Base-by-base conservation (phyloP, 2,113 vertebrate genomes). In the Pelodiscus sinensis region DNA sequence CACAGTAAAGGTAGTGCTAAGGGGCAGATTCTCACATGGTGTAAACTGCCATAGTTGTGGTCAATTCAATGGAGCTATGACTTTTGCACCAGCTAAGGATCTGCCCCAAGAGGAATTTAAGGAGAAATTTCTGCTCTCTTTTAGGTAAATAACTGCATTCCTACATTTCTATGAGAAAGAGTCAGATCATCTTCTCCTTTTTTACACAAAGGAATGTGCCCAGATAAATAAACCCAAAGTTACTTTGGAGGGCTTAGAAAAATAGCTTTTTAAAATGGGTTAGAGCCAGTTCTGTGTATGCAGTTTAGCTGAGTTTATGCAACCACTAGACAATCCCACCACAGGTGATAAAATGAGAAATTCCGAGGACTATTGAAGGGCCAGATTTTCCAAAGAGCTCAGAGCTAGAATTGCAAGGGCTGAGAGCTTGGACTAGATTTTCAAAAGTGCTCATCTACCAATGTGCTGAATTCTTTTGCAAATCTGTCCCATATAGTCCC, bases 321-420 rank as follows among this genome's bases (percentile, higher is more conserved):
- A 1, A 57, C 89, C 51, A 38, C 82, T 16, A 84, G 87, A 91
- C 92, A 89, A 50, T 0, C 3, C 51, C 3, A 50, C 80, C 92
- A 87, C 89, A 88, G 94, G 84, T 94, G 92, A 89, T 81, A 95
- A 93, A 97, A 94, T 80, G 95, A 97, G 93, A 82, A 96, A 95
- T 97, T 94, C 95, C 52, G 92, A 96, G 83, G 95, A 86, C 78
- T 56, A 87, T 91, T 89, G 94, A 97, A 25, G 24, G 38, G 21
- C 38, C 73, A 77, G 35, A 77, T 50, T 77, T 77, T 77, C 71
- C 35, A 44, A 25, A 50, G 24, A 25, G 35, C 11, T 77, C 44
- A 25, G 22, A 13, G 73, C 38, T 25, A 77, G 71, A 75, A 75
- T 44, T 75, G 19, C 38, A 38, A 75, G 38, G 6, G 35, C 38